Conservation (phyloP, 2,888 invertebrate genomes). For the Diabrotica balteata region DNA sequence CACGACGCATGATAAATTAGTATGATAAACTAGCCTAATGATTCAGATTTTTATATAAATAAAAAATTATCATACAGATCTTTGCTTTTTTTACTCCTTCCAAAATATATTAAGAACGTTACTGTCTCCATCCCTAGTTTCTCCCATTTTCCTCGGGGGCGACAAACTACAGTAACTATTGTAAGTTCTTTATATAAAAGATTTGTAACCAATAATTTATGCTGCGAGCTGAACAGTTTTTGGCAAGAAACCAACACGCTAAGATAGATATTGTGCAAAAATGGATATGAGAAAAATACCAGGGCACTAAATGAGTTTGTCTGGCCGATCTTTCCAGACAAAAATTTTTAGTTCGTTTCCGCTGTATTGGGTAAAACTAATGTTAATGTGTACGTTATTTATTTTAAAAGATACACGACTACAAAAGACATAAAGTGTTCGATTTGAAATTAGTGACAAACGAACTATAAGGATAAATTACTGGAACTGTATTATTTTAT, state of each 20-base stretch:
- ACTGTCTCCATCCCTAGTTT: conserved; percentile 21
- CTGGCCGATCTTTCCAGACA: conserved; percentile 17
- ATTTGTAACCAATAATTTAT: conserved; percentile 49
- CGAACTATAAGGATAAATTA: no score
- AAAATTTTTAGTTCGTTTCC: not conserved
- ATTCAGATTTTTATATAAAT: no score
- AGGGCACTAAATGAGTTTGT: conserved; percentile 30
- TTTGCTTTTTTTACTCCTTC: not conserved
- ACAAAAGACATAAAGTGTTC: not conserved
- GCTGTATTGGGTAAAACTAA: not conserved
- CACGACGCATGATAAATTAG: no score
- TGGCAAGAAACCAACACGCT: conserved; percentile 40
- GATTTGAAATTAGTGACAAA: not conserved
- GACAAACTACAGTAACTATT: conserved; percentile 42
- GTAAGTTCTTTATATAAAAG: conserved; percentile 45
- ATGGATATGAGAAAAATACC: conserved; percentile 34
- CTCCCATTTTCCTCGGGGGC: conserved; percentile 36
- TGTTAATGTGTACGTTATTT: not conserved
- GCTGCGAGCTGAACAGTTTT: conserved; percentile 40
- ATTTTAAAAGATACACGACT: not conserved
- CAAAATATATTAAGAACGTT: not conserved
- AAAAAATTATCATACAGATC: no score
- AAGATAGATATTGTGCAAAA: conserved; percentile 38
- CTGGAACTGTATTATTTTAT: not conserved
- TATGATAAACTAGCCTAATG: no score